These are phyloP conservation scores for Druon quercuslanigerum DNA, from an alignment of 1,140 invertebrate genomes.

Conservation along the genomic window DNA sequence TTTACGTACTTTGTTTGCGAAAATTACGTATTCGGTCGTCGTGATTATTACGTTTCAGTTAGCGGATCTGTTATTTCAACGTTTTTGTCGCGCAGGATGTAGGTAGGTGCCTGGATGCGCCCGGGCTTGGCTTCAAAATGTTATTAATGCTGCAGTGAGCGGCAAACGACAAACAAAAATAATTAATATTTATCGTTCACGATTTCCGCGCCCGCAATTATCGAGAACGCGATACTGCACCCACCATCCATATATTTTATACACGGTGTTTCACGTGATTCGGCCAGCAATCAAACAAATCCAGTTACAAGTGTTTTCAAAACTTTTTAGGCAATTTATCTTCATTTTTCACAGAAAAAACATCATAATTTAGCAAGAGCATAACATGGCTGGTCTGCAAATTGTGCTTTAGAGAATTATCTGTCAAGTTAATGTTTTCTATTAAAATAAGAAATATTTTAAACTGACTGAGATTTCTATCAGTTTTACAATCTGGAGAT, in stretches of 20 bases:
- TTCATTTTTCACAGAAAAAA: neutral
- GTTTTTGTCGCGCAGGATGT: conserved; percentile 64
- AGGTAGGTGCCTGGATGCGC: conserved; percentile 53
- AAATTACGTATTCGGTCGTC: conserved; percentile 74
- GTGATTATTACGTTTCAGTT: conserved; percentile 75
- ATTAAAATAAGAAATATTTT: no score
- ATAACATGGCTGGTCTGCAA: no score
- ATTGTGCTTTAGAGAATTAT: no score
- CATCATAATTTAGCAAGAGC: no score
- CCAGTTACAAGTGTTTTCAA: conserved; percentile 2
- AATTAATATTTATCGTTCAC: conserved; percentile 76
- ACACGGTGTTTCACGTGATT: neutral
- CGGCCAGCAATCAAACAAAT: conserved; percentile 16
- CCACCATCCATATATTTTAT: conserved; percentile 37
- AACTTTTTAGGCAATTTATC: neutral
- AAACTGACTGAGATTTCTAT: no score
- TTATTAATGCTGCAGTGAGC: conserved; percentile 74
- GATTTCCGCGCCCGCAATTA: conserved; percentile 71
- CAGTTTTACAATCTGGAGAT: no score
- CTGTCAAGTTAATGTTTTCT: no score
- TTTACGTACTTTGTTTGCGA: conserved; percentile 75
- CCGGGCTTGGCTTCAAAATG: conserved; percentile 66
- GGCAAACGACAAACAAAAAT: conserved; percentile 75
- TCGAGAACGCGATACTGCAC: conserved; percentile 64
- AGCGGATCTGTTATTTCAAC: conserved; percentile 72